Conservation (phyloP, 2,113 vertebrate genomes). For the Sitta europaea region DNA sequence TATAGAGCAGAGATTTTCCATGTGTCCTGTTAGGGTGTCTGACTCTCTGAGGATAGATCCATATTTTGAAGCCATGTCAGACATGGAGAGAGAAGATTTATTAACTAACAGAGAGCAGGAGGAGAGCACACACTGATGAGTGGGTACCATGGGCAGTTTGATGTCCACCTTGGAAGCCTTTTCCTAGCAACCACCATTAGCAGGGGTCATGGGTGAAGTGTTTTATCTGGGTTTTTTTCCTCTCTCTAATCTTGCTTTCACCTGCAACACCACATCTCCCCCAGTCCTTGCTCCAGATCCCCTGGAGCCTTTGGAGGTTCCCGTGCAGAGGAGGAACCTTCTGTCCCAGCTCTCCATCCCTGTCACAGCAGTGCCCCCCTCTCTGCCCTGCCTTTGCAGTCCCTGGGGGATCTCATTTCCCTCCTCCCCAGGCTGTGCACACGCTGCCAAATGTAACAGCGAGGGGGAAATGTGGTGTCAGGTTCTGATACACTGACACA, state of each 20-base stretch:
- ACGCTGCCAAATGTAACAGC: neutral
- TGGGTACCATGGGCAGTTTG: neutral
- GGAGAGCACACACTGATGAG: neutral
- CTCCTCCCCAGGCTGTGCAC: neutral
- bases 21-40: neutral
- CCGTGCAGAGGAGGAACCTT: neutral
- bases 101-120: no score
- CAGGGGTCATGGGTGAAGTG: neutral
- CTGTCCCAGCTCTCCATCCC: neutral
- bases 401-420: neutral
- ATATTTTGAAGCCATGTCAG: neutral
- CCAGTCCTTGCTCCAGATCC: neutral
- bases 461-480: neutral
- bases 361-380: neutral
- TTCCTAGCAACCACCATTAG: neutral
- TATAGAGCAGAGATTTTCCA: neutral
- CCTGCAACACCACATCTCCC: neutral
- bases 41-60: neutral
- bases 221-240: neutral
- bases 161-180: neutral
- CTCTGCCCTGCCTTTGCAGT: neutral
- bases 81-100: neutral
- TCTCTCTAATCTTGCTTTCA: neutral
- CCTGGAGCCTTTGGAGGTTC: neutral
- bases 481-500: neutral